Percentiles rank a stretch among this genome's conserved stretches.
Evolutionary conservation across 2,797 vertebrate genomes (phyloP).

Genomic region (Anas flavirostris): DNA sequence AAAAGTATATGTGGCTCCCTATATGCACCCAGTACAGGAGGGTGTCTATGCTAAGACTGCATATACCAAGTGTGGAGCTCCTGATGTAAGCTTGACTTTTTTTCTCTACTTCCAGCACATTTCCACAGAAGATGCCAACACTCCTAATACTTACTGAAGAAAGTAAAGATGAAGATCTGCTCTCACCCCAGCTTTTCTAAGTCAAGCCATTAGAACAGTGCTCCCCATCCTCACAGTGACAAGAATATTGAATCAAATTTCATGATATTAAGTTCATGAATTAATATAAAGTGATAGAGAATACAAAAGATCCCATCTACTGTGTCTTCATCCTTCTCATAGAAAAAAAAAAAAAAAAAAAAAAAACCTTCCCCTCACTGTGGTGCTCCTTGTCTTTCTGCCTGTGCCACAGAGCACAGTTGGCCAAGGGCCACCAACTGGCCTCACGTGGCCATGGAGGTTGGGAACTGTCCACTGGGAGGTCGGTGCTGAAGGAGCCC

Average conservation of each 20-base stretch:
- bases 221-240: not conserved
- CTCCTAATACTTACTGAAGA: not conserved
- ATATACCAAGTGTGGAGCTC: not conserved
- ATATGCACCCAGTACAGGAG: not conserved
- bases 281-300: not conserved
- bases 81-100: not conserved
- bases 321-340: not conserved
- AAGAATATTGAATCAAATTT: not conserved
- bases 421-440: not conserved
- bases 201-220: not conserved
- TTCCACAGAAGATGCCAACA: not conserved
- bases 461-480: slow-evolving; percentile 1
- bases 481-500: not conserved
- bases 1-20: not conserved
- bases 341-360: not conserved
- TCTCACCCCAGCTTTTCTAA: not conserved
- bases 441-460: fast-evolving
- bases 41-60: not conserved
- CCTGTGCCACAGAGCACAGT: fast-evolving
- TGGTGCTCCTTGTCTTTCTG: not conserved
- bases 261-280: not conserved
- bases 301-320: not conserved
- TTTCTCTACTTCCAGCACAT: not conserved
- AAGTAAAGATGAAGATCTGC: not conserved
- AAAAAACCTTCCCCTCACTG: fast-evolving